phyloP scores from a whole-genome alignment of 53 echinoderm and acorn worm genomes.

The Mesocentrotus franciscanus region DNA sequence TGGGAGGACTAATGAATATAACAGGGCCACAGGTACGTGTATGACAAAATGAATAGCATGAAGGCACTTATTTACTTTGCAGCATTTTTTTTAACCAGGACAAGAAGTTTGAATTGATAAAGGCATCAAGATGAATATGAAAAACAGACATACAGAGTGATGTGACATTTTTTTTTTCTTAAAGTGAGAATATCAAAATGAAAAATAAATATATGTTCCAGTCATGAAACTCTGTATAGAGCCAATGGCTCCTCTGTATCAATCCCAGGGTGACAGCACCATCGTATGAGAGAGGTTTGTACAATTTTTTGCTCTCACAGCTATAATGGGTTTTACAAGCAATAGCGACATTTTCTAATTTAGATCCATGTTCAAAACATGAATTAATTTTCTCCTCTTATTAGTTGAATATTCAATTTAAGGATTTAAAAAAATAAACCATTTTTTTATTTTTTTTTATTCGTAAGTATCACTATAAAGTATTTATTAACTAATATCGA shows the following conservation, averaged over 20 bases:
- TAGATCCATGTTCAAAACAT: no score
- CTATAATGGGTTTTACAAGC: not conserved
- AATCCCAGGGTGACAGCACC: not conserved
- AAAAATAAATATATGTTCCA: not conserved
- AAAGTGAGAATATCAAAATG: no score
- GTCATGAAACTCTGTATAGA: not conserved
- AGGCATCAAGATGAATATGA: not conserved
- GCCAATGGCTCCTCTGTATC: not conserved
- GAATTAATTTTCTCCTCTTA: no score
- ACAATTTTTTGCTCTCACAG: not conserved
- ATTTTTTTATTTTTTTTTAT: no score
- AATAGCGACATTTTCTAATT: no score
- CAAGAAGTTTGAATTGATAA: not conserved
- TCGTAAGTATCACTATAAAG: no score
- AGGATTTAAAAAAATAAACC: no score
- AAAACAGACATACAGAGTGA: not conserved
- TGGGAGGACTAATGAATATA: slow-evolving; percentile 92
- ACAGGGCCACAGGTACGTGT: slow-evolving; percentile 83
- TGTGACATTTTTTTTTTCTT: not conserved
- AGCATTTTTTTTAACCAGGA: not conserved
- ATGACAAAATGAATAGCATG: not conserved
- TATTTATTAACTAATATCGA: no score
- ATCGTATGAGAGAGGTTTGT: not conserved
- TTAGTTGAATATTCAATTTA: no score
- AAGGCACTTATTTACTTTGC: not conserved